phyloP scores from a whole-genome alignment of 1,140 invertebrate genomes.

The silkworm (Bombyx mori) region DNA sequence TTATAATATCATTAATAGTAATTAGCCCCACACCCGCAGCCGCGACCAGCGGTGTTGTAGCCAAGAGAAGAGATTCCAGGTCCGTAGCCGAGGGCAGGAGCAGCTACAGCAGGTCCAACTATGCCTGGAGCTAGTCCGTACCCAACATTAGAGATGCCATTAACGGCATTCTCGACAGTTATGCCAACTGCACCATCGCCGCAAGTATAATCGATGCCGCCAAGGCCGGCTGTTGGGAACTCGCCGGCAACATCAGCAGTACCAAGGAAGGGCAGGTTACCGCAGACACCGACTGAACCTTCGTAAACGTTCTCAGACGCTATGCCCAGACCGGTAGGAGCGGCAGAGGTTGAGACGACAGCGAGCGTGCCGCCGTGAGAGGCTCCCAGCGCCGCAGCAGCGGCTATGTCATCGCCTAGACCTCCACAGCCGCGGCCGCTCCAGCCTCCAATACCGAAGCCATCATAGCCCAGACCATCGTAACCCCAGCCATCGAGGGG shows the following conservation, averaged over 20 bases:
- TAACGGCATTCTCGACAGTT: background rate
- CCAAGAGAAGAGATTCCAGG: background rate
- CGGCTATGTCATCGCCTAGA: background rate
- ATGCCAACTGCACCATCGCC: slow-evolving; percentile 9
- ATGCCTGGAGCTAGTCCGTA: background rate
- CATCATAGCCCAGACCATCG: background rate
- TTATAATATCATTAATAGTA: no score
- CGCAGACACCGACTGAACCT: slow-evolving; percentile 4
- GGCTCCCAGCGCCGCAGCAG: slow-evolving; percentile 2
- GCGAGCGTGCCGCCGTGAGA: slow-evolving; percentile 4
- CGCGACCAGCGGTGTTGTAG: background rate
- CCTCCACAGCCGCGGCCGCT: background rate
- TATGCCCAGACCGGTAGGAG: slow-evolving; percentile 9
- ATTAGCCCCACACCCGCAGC: background rate
- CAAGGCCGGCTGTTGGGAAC: slow-evolving; percentile 9
- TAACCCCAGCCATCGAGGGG: background rate
- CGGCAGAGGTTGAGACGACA: slow-evolving; percentile 4
- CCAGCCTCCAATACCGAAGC: background rate
- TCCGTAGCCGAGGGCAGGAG: slow-evolving; percentile 1
- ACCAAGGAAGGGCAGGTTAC: slow-evolving; percentile 11
- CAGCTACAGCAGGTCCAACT: background rate
- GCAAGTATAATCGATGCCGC: slow-evolving; percentile 8
- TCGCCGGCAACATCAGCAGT: slow-evolving; percentile 9
- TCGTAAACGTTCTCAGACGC: slow-evolving; percentile 9
- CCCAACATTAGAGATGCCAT: no score